These are phyloP conservation scores for Agriopis aurantiaria DNA, from an alignment of 2,888 invertebrate species.

Conservation along the genomic window DNA sequence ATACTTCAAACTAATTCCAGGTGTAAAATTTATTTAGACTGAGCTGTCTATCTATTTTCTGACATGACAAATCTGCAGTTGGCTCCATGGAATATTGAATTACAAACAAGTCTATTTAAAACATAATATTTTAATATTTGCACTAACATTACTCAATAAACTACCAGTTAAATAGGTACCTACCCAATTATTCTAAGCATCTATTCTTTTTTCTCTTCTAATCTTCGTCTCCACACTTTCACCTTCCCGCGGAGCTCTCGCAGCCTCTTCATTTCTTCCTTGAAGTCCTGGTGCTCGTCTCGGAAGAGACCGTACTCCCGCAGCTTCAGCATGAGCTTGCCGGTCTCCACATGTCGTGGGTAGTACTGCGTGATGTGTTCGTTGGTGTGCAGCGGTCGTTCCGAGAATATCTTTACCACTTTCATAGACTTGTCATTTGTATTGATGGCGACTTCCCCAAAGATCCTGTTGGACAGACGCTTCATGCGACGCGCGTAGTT, in stretches of 20 bases:
- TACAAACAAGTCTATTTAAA: too few relatives aligned
- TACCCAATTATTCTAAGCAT: conserved; percentile 34
- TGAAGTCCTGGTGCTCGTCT: conserved; percentile 96
- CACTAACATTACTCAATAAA: not conserved
- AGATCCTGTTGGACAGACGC: conserved; percentile 94
- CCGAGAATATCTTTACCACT: conserved; percentile 92
- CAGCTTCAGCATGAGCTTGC: conserved; percentile 89
- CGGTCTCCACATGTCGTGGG: conserved; percentile 93
- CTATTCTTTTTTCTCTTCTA: conserved; percentile 71
- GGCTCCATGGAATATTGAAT: too few relatives aligned
- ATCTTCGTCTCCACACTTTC: conserved; percentile 81
- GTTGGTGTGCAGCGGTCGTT: conserved; percentile 90
- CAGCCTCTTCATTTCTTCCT: conserved; percentile 93
- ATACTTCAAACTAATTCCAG: too few relatives aligned
- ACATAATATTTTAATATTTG: too few relatives aligned
- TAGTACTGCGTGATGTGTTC: conserved; percentile 93
- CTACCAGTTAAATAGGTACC: not conserved
- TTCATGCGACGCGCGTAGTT: conserved; percentile 95
- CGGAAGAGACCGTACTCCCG: conserved; percentile 92
- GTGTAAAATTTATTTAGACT: too few relatives aligned
- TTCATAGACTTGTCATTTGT: conserved; percentile 93
- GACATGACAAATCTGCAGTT: too few relatives aligned
- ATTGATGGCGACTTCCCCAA: conserved; percentile 93
- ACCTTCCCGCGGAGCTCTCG: conserved; percentile 92
- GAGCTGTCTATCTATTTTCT: too few relatives aligned